These are phyloP conservation scores for Orcinus orca DNA, from an alignment of 2,113 vertebrate species.

Conservation along the genomic window DNA sequence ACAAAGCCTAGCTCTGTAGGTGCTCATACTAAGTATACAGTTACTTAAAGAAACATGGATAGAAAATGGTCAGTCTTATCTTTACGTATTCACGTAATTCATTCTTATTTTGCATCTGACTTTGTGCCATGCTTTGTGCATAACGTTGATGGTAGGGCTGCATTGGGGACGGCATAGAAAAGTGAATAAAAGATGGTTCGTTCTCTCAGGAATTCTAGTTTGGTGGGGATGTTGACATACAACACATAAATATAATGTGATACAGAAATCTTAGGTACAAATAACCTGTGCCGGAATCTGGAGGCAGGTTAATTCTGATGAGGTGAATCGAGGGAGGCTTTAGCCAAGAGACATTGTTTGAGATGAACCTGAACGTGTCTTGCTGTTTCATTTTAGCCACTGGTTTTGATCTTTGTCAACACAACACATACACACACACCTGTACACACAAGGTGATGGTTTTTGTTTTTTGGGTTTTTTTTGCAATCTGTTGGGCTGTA, in stretches of 20 bases:
- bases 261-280: not conserved
- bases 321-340: not conserved
- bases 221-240: not conserved
- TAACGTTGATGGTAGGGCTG: not conserved
- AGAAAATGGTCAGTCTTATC: not conserved
- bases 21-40: not conserved
- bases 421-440: not conserved
- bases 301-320: not conserved
- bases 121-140: not conserved
- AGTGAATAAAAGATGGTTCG: not conserved
- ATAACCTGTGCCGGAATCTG: not conserved
- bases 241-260: not conserved
- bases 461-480: not conserved
- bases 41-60: not conserved
- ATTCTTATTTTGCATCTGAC: not conserved
- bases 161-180: not conserved
- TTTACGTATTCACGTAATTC: not conserved
- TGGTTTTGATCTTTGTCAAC: conserved; percentile 1
- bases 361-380: not conserved
- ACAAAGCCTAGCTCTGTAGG: not conserved
- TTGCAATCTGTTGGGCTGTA: not conserved
- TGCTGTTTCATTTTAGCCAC: not conserved
- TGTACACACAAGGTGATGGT: not conserved
- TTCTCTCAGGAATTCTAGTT: not conserved
- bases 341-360: not conserved